A percentile compares a stretch with the other conserved stretches of the same genome.
Evolutionary conservation across 2,113 vertebrate species (phyloP).

Genomic region (Tympanuchus pallidicinctus): DNA sequence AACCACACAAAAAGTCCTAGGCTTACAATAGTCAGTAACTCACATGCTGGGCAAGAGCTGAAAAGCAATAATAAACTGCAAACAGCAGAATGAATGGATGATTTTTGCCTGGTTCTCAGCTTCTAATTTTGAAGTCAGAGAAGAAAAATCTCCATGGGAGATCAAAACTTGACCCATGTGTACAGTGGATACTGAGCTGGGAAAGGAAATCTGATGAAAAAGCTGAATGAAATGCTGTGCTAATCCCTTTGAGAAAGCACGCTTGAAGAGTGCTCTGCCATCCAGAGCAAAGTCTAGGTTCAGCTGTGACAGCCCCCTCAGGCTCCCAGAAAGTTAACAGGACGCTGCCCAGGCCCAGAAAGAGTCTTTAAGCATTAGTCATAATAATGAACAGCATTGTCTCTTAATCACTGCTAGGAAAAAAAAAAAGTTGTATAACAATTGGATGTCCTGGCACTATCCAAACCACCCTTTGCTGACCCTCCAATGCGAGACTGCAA

Average conservation of each 20-base stretch:
- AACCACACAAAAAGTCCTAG: not conserved
- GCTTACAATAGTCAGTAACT: not conserved
- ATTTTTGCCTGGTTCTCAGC: not conserved
- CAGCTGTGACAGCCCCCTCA: conserved; percentile 67
- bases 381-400: conserved; percentile 63
- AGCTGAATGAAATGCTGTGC: conserved; percentile 71
- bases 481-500: not conserved
- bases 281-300: conserved; percentile 69
- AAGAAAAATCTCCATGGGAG: not conserved
- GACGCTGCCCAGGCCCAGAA: conserved; percentile 43
- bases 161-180: conserved; percentile 49
- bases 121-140: not conserved
- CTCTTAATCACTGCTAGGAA: conserved; percentile 55
- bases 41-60: not conserved
- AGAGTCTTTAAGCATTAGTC: conserved; percentile 72
- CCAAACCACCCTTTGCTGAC: conserved; percentile 48
- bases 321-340: conserved; percentile 68
- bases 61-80: conserved; percentile 36
- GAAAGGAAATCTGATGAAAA: conserved; percentile 65
- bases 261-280: conserved; percentile 73
- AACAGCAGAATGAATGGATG: not conserved
- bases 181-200: conserved; percentile 59
- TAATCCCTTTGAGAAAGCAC: conserved; percentile 71
- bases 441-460: conserved; percentile 43
- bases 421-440: conserved; percentile 62